Conservation (phyloP, 2,797 vertebrate genomes). For the Lerista edwardsae region DNA sequence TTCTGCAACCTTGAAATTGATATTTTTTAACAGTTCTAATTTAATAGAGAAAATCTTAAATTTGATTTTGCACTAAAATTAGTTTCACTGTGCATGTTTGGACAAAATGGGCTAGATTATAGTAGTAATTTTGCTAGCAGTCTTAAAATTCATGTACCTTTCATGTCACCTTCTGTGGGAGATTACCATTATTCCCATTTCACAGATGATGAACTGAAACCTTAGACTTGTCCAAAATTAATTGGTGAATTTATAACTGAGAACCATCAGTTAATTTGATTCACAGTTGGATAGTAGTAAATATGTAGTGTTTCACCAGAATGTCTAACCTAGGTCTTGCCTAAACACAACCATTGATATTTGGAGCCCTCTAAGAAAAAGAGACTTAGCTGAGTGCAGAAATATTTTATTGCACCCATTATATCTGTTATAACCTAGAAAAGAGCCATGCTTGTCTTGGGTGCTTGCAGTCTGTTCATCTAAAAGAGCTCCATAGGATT, state of each 20-base stretch:
- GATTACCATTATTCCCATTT: background rate
- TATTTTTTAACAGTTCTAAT: too few relatives aligned
- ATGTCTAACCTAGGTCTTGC: background rate
- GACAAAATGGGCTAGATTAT: background rate
- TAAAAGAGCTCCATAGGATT: background rate
- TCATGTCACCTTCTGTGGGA: background rate
- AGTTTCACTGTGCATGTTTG: background rate
- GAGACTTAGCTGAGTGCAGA: background rate
- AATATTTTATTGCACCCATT: background rate
- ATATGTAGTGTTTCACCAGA: background rate
- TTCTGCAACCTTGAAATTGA: background rate
- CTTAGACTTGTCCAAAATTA: background rate
- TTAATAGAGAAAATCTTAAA: background rate
- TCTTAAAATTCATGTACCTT: background rate
- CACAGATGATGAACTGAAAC: background rate
- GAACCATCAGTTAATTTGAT: background rate
- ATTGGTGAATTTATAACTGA: background rate
- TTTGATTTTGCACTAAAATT: background rate
- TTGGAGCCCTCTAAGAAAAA: background rate
- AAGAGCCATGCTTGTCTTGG: background rate
- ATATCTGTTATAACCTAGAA: background rate
- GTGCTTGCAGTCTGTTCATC: background rate
- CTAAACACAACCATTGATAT: background rate
- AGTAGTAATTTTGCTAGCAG: background rate
- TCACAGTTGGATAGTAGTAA: background rate